A percentile compares a stretch with the other conserved stretches of the same genome.
Evolutionary conservation across 2,113 vertebrate species (phyloP).

Genomic region (Egretta garzetta): DNA sequence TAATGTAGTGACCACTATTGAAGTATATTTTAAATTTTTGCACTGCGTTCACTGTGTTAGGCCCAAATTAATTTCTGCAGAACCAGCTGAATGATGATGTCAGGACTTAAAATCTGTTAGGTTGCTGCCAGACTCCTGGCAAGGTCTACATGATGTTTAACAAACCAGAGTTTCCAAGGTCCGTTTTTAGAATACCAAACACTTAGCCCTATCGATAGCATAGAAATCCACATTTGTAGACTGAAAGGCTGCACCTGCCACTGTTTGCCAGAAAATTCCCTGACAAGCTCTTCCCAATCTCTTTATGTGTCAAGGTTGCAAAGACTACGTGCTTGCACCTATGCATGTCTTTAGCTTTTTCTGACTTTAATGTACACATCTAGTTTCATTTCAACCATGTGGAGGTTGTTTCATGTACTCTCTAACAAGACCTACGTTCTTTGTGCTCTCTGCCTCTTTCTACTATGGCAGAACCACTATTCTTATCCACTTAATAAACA

Average conservation of each 20-base stretch:
- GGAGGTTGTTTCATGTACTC: background rate
- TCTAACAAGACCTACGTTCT: background rate
- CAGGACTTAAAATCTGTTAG: background rate
- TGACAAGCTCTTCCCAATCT: background rate
- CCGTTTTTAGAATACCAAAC: background rate
- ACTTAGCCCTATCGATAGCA: accelerated
- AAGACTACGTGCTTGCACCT: accelerated
- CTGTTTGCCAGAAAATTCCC: background rate
- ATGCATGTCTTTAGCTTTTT: background rate
- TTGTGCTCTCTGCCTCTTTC: background rate
- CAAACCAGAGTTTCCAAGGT: background rate
- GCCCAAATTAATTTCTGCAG: background rate
- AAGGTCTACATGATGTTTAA: background rate
- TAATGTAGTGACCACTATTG: background rate
- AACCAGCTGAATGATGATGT: background rate
- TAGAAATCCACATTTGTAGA: background rate
- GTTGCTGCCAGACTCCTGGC: background rate
- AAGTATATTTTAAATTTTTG: background rate
- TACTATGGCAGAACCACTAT: background rate
- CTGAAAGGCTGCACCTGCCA: background rate
- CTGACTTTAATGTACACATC: background rate
- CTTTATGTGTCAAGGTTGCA: background rate
- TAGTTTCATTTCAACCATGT: accelerated
- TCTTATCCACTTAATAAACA: background rate
- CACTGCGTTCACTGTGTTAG: background rate